Evolutionary conservation across 2,797 vertebrate species (phyloP).

Genomic region (Lacerta bilineata): DNA sequence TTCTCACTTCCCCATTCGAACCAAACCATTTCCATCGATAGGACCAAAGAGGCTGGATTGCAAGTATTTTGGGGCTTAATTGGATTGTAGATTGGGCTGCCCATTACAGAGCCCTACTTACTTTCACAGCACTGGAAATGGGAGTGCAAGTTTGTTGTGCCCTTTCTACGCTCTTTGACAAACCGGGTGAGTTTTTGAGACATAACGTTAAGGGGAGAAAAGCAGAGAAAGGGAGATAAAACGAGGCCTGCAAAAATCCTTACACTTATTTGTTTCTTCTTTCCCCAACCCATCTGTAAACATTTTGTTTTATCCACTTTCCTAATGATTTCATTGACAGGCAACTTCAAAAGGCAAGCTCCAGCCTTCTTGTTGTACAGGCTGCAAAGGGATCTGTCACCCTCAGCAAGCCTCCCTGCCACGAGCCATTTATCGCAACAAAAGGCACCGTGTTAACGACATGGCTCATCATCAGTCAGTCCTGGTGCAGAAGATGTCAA

Average conservation of each 20-base stretch:
- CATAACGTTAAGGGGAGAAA: background rate
- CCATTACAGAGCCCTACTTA: background rate
- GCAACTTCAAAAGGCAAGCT: conserved; percentile 66
- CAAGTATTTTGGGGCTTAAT: background rate
- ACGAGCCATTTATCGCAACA: conserved; percentile 69
- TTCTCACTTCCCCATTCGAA: background rate
- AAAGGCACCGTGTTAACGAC: conserved; percentile 57
- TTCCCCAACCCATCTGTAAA: conserved; percentile 51
- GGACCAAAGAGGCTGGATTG: background rate
- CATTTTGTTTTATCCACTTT: conserved; percentile 56
- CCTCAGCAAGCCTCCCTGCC: conserved; percentile 65
- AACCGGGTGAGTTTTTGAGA: background rate
- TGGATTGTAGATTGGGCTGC: conserved; percentile 7
- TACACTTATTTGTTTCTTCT: conserved; percentile 32
- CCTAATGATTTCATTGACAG: conserved; percentile 51
- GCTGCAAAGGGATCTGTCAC: conserved; percentile 51
- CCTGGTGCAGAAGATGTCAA: conserved; percentile 64
- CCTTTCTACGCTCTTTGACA: background rate
- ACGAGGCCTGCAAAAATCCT: conserved; percentile 10
- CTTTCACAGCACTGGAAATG: background rate
- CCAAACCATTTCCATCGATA: conserved; percentile 4
- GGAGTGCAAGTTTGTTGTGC: background rate
- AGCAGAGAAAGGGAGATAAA: background rate
- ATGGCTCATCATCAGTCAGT: conserved; percentile 67
- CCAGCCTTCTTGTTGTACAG: conserved; percentile 49